A percentile compares a stretch with the other conserved stretches of the same genome.
phyloP scores from a whole-genome alignment of 1,140 invertebrate genomes.

The Temnothorax nylanderi region DNA sequence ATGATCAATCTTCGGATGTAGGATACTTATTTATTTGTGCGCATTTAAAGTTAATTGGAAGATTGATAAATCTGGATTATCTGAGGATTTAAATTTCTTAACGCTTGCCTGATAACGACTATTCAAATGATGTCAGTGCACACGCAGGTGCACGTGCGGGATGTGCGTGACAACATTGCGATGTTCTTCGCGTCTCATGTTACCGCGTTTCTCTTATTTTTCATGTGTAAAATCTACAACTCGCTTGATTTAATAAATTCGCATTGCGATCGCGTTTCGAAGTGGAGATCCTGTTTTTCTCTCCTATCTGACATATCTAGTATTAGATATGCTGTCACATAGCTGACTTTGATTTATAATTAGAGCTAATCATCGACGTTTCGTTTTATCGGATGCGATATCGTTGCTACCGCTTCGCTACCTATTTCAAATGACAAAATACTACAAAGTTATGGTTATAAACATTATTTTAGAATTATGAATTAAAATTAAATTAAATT shows the following conservation, averaged over 20 bases:
- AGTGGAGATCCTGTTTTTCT: conserved; percentile 1
- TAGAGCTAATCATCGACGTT: neutral
- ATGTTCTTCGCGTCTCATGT: conserved; percentile 7
- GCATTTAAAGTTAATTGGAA: neutral
- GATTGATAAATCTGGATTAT: conserved; percentile 11
- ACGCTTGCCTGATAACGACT: neutral
- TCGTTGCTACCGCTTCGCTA: neutral
- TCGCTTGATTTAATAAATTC: conserved; percentile 29
- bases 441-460: neutral
- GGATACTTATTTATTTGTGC: neutral
- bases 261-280: neutral
- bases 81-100: conserved; percentile 1
- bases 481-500: neutral
- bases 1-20: neutral
- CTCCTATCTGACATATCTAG: neutral
- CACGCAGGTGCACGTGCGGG: neutral
- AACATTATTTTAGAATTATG: neutral
- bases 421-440: neutral
- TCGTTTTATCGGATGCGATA: neutral
- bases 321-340: conserved; percentile 2
- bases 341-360: conserved; percentile 33
- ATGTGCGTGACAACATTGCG: conserved; percentile 26
- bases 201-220: conserved; percentile 19
- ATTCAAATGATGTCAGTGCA: conserved; percentile 17
- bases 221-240: neutral